Evolutionary conservation across 2,113 vertebrate species (phyloP).

Genomic region (Silurus asotus): DNA sequence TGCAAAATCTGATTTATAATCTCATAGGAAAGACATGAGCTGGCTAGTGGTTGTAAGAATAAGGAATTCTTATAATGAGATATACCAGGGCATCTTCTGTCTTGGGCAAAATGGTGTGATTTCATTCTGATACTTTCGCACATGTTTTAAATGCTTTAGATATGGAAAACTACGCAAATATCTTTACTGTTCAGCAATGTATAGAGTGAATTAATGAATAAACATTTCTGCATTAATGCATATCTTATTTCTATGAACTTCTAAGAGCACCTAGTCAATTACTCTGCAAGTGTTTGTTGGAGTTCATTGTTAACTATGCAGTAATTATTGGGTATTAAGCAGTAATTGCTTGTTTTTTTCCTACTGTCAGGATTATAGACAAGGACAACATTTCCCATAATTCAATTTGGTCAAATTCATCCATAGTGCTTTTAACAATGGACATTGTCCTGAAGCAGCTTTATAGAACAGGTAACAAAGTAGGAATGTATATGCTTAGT

Average conservation of each 20-base stretch:
- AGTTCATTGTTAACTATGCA: background rate
- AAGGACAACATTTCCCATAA: too few relatives aligned
- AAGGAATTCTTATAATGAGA: background rate
- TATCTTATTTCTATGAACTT: background rate
- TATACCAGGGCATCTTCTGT: slow-evolving; percentile 46
- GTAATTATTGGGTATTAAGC: too few relatives aligned
- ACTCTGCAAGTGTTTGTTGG: background rate
- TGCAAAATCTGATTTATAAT: background rate
- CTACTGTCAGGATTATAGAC: too few relatives aligned
- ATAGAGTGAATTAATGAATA: background rate
- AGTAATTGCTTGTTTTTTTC: too few relatives aligned
- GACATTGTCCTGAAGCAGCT: too few relatives aligned
- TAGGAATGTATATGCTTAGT: too few relatives aligned
- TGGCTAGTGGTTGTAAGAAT: background rate
- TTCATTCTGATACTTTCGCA: background rate
- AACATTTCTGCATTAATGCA: background rate
- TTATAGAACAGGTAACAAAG: too few relatives aligned
- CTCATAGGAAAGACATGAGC: background rate
- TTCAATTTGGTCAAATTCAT: too few relatives aligned
- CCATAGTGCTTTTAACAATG: too few relatives aligned
- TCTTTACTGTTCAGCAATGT: background rate
- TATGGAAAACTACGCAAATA: background rate
- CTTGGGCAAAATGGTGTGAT: slow-evolving; percentile 8
- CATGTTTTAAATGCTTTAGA: background rate
- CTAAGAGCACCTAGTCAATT: background rate